Evolutionary conservation across 2,113 vertebrate genomes (phyloP).

Genomic region (Peucedramus taeniatus): DNA sequence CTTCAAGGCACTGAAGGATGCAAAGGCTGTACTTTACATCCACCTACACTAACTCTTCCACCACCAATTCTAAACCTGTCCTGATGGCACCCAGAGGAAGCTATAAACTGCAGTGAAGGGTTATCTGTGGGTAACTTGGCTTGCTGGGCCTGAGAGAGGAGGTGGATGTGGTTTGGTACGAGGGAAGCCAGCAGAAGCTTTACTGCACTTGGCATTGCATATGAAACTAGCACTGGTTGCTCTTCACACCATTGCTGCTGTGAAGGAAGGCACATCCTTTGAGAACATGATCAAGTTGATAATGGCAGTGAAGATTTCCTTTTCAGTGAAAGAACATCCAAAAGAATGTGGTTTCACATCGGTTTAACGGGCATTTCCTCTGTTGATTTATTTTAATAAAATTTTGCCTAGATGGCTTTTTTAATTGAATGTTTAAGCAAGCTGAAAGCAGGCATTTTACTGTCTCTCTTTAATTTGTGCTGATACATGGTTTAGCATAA

Average conservation of each 20-base stretch:
- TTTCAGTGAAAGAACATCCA: not conserved
- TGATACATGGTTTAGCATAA: not conserved
- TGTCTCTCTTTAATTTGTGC: constrained; percentile 15
- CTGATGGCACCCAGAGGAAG: not conserved
- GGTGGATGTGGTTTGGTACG: not conserved
- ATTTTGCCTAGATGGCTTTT: not conserved
- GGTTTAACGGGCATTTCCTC: not conserved
- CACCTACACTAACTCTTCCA: not conserved
- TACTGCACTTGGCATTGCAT: not conserved
- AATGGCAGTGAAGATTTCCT: not conserved
- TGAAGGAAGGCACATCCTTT: not conserved
- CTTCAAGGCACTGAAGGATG: not conserved
- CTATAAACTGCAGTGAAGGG: not conserved
- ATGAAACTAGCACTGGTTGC: not conserved
- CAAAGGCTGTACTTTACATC: not conserved
- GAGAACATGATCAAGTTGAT: not conserved
- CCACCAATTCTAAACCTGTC: not conserved
- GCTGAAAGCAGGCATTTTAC: not conserved
- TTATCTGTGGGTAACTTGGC: not conserved
- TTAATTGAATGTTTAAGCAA: constrained; percentile 20
- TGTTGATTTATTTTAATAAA: constrained; percentile 1
- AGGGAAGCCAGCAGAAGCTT: not conserved
- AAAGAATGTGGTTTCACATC: not conserved
- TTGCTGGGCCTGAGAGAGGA: not conserved
- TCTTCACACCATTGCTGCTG: not conserved